phyloP scores from a whole-genome alignment of 2,113 vertebrate genomes.

The Ochotona princeps region DNA sequence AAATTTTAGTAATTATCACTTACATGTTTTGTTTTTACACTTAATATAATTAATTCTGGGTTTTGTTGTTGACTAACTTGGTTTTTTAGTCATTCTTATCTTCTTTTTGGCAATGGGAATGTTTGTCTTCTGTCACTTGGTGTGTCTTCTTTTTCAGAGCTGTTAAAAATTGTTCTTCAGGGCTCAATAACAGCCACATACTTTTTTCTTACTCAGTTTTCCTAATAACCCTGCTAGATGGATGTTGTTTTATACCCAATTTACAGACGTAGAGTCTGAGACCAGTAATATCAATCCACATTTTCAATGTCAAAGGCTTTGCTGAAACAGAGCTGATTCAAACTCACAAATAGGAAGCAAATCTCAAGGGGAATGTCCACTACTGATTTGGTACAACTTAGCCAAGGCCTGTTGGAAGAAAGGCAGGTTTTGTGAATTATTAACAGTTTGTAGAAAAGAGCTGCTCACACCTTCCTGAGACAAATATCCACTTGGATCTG shows the following conservation, averaged over 20 bases:
- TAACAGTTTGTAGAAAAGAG: conserved; percentile 7
- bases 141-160: not conserved
- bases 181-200: not conserved
- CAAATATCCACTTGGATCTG: not conserved
- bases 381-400: not conserved
- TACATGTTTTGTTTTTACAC: conserved; percentile 32
- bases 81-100: not conserved
- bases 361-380: not conserved
- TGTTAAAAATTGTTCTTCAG: not conserved
- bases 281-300: not conserved
- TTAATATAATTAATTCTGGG: conserved; percentile 19
- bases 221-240: not conserved
- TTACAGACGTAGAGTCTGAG: conserved; percentile 26
- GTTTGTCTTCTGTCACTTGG: conserved; percentile 7
- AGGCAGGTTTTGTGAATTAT: not conserved
- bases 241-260: not conserved
- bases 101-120: conserved; percentile 22
- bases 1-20: not conserved
- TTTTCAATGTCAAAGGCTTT: not conserved
- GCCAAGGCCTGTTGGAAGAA: not conserved
- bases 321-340: not conserved
- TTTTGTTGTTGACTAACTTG: not conserved
- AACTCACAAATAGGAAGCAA: not conserved
- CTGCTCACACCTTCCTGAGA: not conserved
- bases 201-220: not conserved